phyloP scores from a whole-genome alignment of 2,113 vertebrate species.

The Atherinomorus stipes region DNA sequence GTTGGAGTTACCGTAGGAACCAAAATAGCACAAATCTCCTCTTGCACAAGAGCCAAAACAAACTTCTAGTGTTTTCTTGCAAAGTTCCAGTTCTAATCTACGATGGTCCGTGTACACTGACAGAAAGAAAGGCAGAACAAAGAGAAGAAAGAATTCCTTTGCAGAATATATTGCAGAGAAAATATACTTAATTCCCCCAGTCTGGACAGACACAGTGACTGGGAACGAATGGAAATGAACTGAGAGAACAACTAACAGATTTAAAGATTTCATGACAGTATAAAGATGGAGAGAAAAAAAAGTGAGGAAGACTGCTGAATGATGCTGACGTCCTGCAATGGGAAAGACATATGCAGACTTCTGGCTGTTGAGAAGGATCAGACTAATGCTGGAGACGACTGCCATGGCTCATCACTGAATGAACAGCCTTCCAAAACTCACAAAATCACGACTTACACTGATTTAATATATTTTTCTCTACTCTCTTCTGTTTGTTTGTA shows the following conservation, averaged over 20 bases:
- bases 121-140: background rate
- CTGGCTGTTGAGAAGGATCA: constrained; percentile 49
- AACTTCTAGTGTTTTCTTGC: constrained; percentile 35
- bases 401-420: constrained; percentile 50
- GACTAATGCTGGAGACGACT: constrained; percentile 55
- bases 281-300: constrained; percentile 19
- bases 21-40: constrained; percentile 19
- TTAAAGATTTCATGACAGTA: constrained; percentile 17
- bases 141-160: background rate
- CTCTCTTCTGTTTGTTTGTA: constrained; percentile 3
- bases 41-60: constrained; percentile 28
- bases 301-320: constrained; percentile 6
- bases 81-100: background rate
- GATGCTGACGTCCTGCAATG: constrained; percentile 29
- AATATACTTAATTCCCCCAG: constrained; percentile 21
- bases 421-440: constrained; percentile 42
- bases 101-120: background rate
- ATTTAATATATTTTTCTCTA: constrained; percentile 26
- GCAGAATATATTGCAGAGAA: constrained; percentile 24
- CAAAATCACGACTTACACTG: constrained; percentile 30
- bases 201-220: constrained; percentile 49
- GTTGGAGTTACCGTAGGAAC: constrained; percentile 22
- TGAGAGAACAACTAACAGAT: constrained; percentile 19
- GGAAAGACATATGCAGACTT: constrained; percentile 48
- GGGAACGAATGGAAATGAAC: constrained; percentile 35